Evolutionary conservation across 2,113 vertebrate species (phyloP), one percentile per base, ranked within the genome.

Genomic region (Narcine bancroftii): DNA sequence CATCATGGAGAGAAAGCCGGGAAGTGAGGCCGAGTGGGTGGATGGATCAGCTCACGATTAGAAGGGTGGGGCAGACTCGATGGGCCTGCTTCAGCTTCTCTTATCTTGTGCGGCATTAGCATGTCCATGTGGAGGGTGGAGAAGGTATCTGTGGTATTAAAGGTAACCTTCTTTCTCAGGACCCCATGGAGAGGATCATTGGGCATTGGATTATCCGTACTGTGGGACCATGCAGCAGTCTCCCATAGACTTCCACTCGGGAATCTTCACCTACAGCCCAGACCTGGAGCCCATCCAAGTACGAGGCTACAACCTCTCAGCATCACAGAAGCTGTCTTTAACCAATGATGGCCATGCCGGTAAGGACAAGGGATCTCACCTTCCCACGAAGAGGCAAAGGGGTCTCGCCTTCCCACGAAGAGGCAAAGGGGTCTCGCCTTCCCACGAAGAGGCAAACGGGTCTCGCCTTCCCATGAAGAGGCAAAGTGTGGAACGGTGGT

Each of bases 291-390:
- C 98, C 56, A 95, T 99, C 39, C 96, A 96, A 92, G 94, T 99
- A 89, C 95, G 96, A 66, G 97, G 98, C 93, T 99, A 99, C 93
- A 96, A 98, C 0, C 94, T 97, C 92, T 94, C 96, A 4, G 93
- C 94, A 53, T 93, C 93, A 0, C 95, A 97, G 72, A 94, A 95
- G 56, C 97, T 99, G n/a, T 96, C 95, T n/a, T 93, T 99, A 92
- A 96, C 95, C 93, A 99, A 99, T 93, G 97, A 97, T 26, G 99
- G 98, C 39, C 98, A 99, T 92, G 97, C 98, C 93, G 96, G 99
- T 99, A 95, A 96, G 96, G 53, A 19, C 81, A 85, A 85, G 0
- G n/a, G 29, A 17, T 6, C 45, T 0, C 47, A 11, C 9, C 4
- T 36, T 85, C 33, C 11, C 53, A 7, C 11, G 17, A 0, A 26